A percentile compares a stretch with the other conserved stretches of the same genome.
Evolutionary conservation across 2,888 invertebrate species (phyloP).

Genomic region (Dynastes grantii): DNA sequence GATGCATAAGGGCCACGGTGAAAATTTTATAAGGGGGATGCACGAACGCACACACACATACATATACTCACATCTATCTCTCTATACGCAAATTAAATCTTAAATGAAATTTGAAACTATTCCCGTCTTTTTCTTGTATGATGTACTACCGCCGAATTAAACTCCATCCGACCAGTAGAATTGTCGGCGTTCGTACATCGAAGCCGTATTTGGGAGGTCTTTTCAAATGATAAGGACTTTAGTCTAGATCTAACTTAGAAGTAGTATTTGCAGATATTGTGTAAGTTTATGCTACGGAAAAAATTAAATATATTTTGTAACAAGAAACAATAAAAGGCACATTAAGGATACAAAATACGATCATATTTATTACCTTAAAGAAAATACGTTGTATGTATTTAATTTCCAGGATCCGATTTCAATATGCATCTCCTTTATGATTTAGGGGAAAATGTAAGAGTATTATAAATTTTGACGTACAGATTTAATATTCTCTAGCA

Average conservation of each 20-base stretch:
- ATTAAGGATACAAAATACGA: too few species aligned
- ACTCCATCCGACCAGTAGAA: conserved; percentile 24
- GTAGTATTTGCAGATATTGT: too few species aligned
- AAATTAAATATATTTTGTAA: too few species aligned
- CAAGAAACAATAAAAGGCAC: too few species aligned
- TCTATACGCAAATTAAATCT: conserved; percentile 70
- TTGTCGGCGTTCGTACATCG: conserved; percentile 11
- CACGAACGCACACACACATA: conserved; percentile 51
- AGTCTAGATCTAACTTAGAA: background rate
- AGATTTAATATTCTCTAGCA: too few species aligned
- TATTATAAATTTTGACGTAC: too few species aligned
- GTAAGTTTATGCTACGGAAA: too few species aligned
- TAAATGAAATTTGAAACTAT: conserved; percentile 71
- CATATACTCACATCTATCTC: conserved; percentile 57
- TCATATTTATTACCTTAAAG: too few species aligned
- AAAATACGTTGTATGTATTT: too few species aligned
- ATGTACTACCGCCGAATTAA: conserved; percentile 42
- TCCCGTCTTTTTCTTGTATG: conserved; percentile 60
- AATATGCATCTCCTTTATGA: too few species aligned
- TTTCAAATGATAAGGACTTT: conserved; percentile 10
- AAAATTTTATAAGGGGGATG: conserved; percentile 65
- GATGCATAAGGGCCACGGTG: conserved; percentile 51
- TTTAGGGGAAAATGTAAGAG: too few species aligned
- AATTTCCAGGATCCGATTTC: too few species aligned
- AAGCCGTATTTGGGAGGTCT: conserved; percentile 1